Evolutionary conservation across 2,113 vertebrate species (phyloP).

Genomic region (Microcebus ravelobensis): DNA sequence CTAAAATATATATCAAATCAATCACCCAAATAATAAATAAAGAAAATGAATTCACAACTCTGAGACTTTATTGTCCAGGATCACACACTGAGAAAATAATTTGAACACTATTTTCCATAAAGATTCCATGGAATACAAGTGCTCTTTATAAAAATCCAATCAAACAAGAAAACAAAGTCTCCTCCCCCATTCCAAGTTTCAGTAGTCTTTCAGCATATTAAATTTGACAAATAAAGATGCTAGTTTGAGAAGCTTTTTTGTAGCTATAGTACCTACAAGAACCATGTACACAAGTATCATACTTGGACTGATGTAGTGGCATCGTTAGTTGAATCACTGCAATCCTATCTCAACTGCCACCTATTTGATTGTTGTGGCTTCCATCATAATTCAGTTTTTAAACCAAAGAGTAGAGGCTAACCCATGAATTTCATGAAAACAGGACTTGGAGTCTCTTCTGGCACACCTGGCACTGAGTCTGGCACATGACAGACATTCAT

Average conservation of each 20-base stretch:
- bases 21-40: neutral
- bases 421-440: neutral
- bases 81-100: neutral
- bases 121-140: neutral
- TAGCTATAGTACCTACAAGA: neutral
- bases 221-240: neutral
- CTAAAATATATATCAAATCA: neutral
- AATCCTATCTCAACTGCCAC: neutral
- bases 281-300: rapidly evolving
- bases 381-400: neutral
- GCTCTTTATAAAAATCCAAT: neutral
- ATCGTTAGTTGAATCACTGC: neutral
- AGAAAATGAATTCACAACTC: neutral
- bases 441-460: neutral
- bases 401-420: neutral
- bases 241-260: neutral
- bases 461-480: neutral
- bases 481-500: neutral
- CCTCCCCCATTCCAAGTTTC: neutral
- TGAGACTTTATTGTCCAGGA: neutral
- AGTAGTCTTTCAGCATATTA: neutral
- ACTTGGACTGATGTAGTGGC: rapidly evolving
- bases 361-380: neutral
- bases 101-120: neutral
- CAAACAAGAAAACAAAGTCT: neutral